Evolutionary conservation across 2,888 invertebrate genomes (phyloP), one percentile per base, ranked within the genome.

Genomic region (Cordilura impudica): DNA sequence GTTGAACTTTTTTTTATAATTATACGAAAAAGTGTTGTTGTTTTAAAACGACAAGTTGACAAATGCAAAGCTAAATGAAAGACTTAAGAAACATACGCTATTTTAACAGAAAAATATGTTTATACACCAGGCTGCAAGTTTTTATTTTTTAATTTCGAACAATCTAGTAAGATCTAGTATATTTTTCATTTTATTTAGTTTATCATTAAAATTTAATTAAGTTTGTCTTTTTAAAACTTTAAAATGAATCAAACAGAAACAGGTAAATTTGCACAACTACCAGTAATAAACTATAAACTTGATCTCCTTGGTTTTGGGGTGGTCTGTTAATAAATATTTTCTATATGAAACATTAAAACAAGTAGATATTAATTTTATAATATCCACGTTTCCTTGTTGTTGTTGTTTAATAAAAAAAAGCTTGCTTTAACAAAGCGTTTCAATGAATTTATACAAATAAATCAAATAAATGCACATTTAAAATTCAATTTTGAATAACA

Each of bases 281-380:
- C 35, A 65, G n/a, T 26, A 12, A 29, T 47, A 39, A 29, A 19
- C 14, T 18, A 23, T 47, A 67, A 78, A 78, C 65, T 58, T 47
- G 78, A 73, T 78, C 29, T 70, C 65, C 73, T 65, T 78, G 78
- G 60, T 16, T 21, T 58, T 63, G 51, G 49, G 56, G 49, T 47
- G 61, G 43, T 63, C 8, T 31, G 31, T 10, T 31, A 31, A 10
- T 31, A 31, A 1, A 29, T 31, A 0, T 31, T 4, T 35, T 35
- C 18, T 56, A 51, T 45, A 23, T 51, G 19, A 45, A 39, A 53
- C 14, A 51, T 29, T 43, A n/a, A 4, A 74, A 35, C 53, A 31
- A 45, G 31, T 58, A n/a, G n/a, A n/a, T n/a, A 53, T 47, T 43
- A 63, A 54, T 14, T 45, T 16, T 5, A 26, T 16, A 51, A 65